phyloP scores from a whole-genome alignment of 2,113 vertebrate genomes.

The Cheilinus undulatus region DNA sequence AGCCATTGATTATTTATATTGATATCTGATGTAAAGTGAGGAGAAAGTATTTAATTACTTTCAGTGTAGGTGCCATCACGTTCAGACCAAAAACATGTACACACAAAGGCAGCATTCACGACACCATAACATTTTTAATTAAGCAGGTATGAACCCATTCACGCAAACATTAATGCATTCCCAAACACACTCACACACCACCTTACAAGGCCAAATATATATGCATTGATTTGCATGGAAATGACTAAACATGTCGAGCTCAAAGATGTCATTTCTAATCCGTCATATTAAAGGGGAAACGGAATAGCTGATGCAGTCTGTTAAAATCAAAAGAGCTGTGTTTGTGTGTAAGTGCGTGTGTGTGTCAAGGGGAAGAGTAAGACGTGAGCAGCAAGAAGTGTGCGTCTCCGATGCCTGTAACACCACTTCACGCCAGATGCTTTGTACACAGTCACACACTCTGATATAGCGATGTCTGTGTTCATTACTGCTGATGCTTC shows the following conservation, averaged over 20 bases:
- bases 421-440: conserved; percentile 72
- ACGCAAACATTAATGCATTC: conserved; percentile 17
- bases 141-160: conserved; percentile 45
- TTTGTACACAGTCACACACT: conserved; percentile 69
- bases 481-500: conserved; percentile 81
- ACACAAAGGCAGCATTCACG: conserved; percentile 35
- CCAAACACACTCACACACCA: conserved; percentile 16
- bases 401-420: conserved; percentile 72
- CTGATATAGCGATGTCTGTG: conserved; percentile 81
- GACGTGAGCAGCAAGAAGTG: conserved; percentile 68
- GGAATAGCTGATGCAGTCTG: conserved; percentile 78
- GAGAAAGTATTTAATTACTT: background rate
- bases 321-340: conserved; percentile 73
- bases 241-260: conserved; percentile 77
- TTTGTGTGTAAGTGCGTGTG: conserved; percentile 30
- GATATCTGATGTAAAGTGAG: conserved; percentile 17
- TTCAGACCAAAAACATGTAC: background rate
- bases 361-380: conserved; percentile 65
- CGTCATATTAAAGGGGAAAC: conserved; percentile 78
- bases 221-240: conserved; percentile 80
- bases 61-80: background rate
- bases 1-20: conserved; percentile 20
- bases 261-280: conserved; percentile 84
- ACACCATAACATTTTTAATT: conserved; percentile 58
- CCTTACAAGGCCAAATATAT: conserved; percentile 60